Evolutionary conservation across 2,888 invertebrate genomes (phyloP).

Genomic region (Apotomis turbidana): DNA sequence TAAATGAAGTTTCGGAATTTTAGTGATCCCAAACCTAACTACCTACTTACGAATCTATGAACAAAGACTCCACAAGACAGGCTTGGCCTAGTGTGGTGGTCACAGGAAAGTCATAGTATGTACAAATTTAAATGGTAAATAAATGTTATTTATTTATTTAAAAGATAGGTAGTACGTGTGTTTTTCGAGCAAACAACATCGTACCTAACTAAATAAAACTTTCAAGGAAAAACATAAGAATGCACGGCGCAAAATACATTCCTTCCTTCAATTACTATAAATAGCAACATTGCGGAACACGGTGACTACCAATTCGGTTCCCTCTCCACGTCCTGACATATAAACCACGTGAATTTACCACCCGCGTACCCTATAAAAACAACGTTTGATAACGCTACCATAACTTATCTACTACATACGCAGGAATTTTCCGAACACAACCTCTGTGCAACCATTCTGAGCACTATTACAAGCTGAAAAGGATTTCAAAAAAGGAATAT

Average conservation of each 20-base stretch:
- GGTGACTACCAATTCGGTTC: conserved; percentile 9
- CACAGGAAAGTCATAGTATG: too few species aligned
- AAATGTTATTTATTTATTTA: too few species aligned
- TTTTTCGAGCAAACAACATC: not conserved
- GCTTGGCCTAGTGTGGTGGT: too few species aligned
- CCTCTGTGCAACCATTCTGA: not conserved
- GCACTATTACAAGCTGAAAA: not conserved
- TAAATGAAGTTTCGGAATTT: too few species aligned
- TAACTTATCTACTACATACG: conserved; percentile 15
- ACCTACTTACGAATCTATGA: too few species aligned
- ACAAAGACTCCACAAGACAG: too few species aligned
- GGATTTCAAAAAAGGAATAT: not conserved
- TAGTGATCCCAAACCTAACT: too few species aligned
- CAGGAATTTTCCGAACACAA: not conserved
- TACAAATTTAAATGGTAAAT: too few species aligned
- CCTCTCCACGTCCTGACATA: conserved; percentile 4
- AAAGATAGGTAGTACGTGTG: not conserved
- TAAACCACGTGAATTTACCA: conserved; percentile 35
- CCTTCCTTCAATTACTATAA: not conserved
- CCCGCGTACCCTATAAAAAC: conserved; percentile 39
- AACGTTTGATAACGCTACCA: conserved; percentile 32
- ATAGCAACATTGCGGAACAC: conserved; percentile 10
- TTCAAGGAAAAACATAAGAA: not conserved
- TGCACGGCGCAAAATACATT: not conserved
- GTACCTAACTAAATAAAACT: not conserved